Evolutionary conservation across 2,888 invertebrate species (phyloP).

Genomic region (Drosophila niveifrons): DNA sequence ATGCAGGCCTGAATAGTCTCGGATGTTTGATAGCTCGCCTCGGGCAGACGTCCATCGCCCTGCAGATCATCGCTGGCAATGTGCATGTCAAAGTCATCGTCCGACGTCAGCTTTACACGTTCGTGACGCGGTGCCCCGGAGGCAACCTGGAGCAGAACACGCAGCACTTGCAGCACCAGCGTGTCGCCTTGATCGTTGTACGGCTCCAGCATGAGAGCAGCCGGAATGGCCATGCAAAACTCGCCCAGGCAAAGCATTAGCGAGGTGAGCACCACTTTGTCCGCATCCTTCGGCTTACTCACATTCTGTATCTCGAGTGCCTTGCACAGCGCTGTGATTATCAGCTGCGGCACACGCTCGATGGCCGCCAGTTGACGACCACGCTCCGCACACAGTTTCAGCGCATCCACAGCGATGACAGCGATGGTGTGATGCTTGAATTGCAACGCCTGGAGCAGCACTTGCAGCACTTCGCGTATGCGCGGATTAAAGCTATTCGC

Average conservation of each 20-base stretch:
- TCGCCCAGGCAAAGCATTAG: slow-evolving; percentile 96
- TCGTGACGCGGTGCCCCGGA: slow-evolving; percentile 83
- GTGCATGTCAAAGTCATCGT: slow-evolving; percentile 85
- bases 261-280: slow-evolving; percentile 86
- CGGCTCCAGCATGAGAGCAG: slow-evolving; percentile 87
- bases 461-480: slow-evolving; percentile 85
- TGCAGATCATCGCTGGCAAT: slow-evolving; percentile 84
- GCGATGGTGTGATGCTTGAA: slow-evolving; percentile 85
- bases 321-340: slow-evolving; percentile 84
- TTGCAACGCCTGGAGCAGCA: slow-evolving; percentile 84
- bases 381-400: slow-evolving; percentile 84
- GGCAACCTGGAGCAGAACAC: slow-evolving; percentile 86
- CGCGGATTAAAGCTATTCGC: slow-evolving; percentile 79
- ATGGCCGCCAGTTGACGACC: slow-evolving; percentile 83
- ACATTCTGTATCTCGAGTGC: slow-evolving; percentile 85
- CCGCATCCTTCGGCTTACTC: slow-evolving; percentile 83
- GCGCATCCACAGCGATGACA: slow-evolving; percentile 83
- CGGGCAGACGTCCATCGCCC: slow-evolving; percentile 79
- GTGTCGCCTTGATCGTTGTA: slow-evolving; percentile 84
- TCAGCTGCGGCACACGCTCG: slow-evolving; percentile 83
- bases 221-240: slow-evolving; percentile 95
- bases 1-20: slow-evolving; percentile 86
- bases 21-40: slow-evolving; percentile 83
- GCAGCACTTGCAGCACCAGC: slow-evolving; percentile 90
- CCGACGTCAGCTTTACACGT: slow-evolving; percentile 83